phyloP scores from a whole-genome alignment of 2,888 invertebrate species.

The Drosophila kanekoi region DNA sequence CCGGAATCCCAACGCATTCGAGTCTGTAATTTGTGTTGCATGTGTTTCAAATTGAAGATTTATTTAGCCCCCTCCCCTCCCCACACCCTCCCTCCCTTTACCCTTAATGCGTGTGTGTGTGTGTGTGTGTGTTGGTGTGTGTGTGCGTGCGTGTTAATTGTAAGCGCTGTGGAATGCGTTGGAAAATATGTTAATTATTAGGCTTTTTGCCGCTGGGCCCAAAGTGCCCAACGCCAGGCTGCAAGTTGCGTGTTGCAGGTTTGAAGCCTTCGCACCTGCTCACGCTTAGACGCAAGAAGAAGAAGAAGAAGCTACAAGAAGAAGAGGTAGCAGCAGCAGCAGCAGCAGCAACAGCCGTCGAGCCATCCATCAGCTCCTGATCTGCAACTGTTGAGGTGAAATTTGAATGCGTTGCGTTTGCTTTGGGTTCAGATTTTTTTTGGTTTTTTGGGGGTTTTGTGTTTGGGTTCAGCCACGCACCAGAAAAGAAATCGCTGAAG shows the following conservation, averaged over 20 bases:
- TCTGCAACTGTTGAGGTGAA: slow-evolving; percentile 54
- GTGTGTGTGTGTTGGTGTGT: slow-evolving; percentile 48
- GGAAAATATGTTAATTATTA: slow-evolving; percentile 82
- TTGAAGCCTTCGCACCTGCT: slow-evolving; percentile 43
- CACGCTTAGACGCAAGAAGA: slow-evolving; percentile 30
- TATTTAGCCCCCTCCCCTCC: slow-evolving; percentile 53
- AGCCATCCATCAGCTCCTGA: slow-evolving; percentile 48
- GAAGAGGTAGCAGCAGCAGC: no score
- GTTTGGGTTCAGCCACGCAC: slow-evolving; percentile 22
- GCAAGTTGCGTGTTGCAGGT: slow-evolving; percentile 24
- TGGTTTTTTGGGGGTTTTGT: slow-evolving; percentile 22
- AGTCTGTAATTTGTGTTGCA: slow-evolving; percentile 80
- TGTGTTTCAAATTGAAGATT: slow-evolving; percentile 81
- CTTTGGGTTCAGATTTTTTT: slow-evolving; percentile 14
- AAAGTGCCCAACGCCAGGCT: slow-evolving; percentile 29
- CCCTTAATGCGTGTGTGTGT: not conserved
- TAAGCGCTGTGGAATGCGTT: slow-evolving; percentile 81
- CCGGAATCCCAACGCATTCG: slow-evolving; percentile 63
- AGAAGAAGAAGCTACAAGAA: not conserved
- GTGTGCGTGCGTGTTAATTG: slow-evolving; percentile 78
- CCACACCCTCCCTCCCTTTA: not conserved
- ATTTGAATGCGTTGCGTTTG: slow-evolving; percentile 60
- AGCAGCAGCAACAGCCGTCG: slow-evolving; percentile 5
- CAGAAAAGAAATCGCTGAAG: slow-evolving; percentile 58
- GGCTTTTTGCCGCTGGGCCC: slow-evolving; percentile 61